phyloP scores from a whole-genome alignment of 2,797 vertebrate genomes.

The Danio jaintianensis region DNA sequence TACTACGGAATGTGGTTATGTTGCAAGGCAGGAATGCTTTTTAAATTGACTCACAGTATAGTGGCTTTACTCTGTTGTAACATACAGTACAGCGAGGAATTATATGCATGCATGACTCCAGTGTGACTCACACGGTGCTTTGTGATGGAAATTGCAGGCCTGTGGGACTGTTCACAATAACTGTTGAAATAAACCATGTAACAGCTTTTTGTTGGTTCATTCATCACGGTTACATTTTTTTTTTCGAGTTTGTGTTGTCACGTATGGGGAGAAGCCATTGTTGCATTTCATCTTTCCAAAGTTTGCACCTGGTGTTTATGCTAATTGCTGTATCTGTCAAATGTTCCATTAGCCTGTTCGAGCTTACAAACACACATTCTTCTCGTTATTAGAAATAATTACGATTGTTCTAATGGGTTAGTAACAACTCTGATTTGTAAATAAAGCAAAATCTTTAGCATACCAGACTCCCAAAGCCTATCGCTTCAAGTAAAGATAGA shows the following conservation, averaged over 20 bases:
- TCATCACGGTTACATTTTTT: constrained; percentile 39
- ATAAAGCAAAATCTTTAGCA: background rate
- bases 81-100: constrained; percentile 34
- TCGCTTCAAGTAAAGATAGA: no score
- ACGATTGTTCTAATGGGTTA: constrained; percentile 6
- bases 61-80: constrained; percentile 42
- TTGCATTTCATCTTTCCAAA: constrained; percentile 64
- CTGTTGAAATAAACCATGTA: constrained; percentile 9
- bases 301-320: constrained; percentile 61
- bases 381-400: constrained; percentile 37
- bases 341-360: constrained; percentile 64
- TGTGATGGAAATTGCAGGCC: constrained; percentile 45
- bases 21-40: background rate
- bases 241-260: constrained; percentile 25
- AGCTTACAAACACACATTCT: constrained; percentile 34
- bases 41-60: constrained; percentile 10
- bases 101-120: constrained; percentile 42
- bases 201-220: constrained; percentile 51
- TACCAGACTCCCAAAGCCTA: background rate
- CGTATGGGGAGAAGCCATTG: constrained; percentile 55
- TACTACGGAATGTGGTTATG: background rate
- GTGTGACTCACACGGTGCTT: constrained; percentile 46
- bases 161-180: constrained; percentile 19
- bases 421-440: background rate
- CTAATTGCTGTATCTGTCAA: constrained; percentile 66